Evolutionary conservation across 2,797 vertebrate species (phyloP).

Genomic region (Glyptemys insculpta): DNA sequence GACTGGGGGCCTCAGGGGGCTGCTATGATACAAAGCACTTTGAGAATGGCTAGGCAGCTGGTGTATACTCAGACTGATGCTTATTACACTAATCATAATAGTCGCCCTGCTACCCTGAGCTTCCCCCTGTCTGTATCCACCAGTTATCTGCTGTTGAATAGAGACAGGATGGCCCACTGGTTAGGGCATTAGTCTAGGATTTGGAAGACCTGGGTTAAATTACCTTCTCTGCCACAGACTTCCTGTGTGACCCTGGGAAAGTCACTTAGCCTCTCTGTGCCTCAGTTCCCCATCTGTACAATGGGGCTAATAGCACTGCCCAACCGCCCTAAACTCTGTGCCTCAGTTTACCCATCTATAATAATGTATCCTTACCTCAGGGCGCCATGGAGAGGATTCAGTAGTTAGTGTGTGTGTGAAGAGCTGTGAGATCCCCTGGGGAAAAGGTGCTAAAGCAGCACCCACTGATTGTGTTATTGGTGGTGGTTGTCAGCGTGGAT

Average conservation of each 20-base stretch:
- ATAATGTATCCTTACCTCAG: no score
- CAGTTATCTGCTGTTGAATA: neutral
- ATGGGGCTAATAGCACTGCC: neutral
- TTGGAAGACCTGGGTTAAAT: neutral
- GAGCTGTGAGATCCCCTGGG: no score
- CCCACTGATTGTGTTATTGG: no score
- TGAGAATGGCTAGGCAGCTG: accelerated
- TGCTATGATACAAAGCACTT: accelerated
- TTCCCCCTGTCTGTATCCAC: neutral
- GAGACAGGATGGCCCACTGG: neutral
- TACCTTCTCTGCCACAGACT: neutral
- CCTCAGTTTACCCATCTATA: no score
- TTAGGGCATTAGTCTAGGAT: neutral
- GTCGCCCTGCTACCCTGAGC: neutral
- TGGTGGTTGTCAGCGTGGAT: no score
- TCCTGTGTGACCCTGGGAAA: neutral
- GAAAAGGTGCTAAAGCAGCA: no score
- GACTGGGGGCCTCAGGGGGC: accelerated
- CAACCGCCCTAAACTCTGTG: neutral
- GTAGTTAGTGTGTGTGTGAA: no score
- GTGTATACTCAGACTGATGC: neutral
- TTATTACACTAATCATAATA: neutral
- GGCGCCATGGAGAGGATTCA: no score
- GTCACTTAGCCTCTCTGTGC: neutral
- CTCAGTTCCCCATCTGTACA: neutral